These are phyloP conservation scores for Heliconius hewitsoni DNA, from an alignment of 1,140 invertebrate genomes.

Conservation along the genomic window DNA sequence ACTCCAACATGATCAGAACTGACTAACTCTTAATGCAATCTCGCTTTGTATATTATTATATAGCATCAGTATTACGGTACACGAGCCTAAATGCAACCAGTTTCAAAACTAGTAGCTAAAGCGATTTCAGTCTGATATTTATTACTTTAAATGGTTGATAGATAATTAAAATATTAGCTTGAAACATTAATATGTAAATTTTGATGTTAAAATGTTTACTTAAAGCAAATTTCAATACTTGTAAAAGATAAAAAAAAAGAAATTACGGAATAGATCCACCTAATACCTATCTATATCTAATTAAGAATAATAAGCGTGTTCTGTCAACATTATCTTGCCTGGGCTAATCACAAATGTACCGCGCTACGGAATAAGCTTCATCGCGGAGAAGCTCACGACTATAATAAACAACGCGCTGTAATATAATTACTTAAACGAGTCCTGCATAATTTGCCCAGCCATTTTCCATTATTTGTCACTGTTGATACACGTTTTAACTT, in stretches of 20 bases:
- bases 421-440: constrained; percentile 31
- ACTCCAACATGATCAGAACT: constrained; percentile 21
- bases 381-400: constrained; percentile 16
- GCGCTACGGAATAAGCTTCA: constrained; percentile 11
- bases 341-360: constrained; percentile 3
- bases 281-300: not conserved
- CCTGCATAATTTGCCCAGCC: constrained; percentile 26
- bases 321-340: constrained; percentile 15
- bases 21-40: constrained; percentile 41
- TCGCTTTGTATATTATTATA: constrained; percentile 19
- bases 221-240: not conserved
- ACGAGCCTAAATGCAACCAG: constrained; percentile 4
- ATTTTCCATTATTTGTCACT: constrained; percentile 32
- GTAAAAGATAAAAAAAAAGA: not conserved
- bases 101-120: not conserved
- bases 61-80: constrained; percentile 23
- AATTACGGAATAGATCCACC: not conserved
- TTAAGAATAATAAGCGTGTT: not conserved
- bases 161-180: not conserved
- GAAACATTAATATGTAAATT: not conserved
- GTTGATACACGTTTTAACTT: not conserved
- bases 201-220: not conserved
- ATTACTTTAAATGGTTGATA: not conserved
- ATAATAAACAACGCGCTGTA: constrained; percentile 27
- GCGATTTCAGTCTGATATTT: not conserved